Evolutionary conservation across 2,113 vertebrate species (phyloP), one percentile per base, ranked within the genome.

Genomic region (Canis aureus): DNA sequence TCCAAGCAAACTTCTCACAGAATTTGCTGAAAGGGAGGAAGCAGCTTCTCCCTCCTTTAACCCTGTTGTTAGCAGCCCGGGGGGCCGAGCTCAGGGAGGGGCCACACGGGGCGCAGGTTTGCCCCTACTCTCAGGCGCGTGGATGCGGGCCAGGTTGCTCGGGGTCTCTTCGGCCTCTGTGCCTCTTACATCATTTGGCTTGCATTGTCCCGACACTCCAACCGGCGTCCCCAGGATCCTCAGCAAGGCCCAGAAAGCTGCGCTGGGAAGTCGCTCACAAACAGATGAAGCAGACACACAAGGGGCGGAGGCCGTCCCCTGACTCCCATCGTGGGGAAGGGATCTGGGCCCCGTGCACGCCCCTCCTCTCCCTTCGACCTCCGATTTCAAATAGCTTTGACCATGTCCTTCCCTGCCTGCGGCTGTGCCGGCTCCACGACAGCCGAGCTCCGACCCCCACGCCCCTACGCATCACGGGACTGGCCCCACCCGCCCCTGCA

Each of bases 71-170:
- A 32, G 84, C n/a, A 73, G 16, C 35, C 23, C 35, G 3, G 23
- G 35, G 27, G 20, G 10, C 25, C 15, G 27, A 57, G n/a, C 22
- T 20, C 29, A 32, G 3, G 27, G 57, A 53, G 20, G 32, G 43
- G 76, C 32, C 3, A 0, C 5, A 1, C 1, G 32, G 32, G 3
- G 0, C 16, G 8, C 1, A 4, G 19, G 25, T n/a, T 20, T 49
- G 19, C 0, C 0, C 35, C 22, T 11, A 25, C 38, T 29, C 57
- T 17, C 0, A 0, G 1, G 2, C 35, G 15, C 57, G 23, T 53
- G 25, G 22, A 0, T 57, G 11, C 12, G 2, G 35, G 66, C 25
- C 8, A 9, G 57, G 64, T 62, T 43, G 15, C 12, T 17, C 43
- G 35, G 43, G 51, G 19, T 53, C 27, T 78, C 60, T 73, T 25